phyloP scores from a whole-genome alignment of 2,888 invertebrate species.

The Osmoderma eremita region DNA sequence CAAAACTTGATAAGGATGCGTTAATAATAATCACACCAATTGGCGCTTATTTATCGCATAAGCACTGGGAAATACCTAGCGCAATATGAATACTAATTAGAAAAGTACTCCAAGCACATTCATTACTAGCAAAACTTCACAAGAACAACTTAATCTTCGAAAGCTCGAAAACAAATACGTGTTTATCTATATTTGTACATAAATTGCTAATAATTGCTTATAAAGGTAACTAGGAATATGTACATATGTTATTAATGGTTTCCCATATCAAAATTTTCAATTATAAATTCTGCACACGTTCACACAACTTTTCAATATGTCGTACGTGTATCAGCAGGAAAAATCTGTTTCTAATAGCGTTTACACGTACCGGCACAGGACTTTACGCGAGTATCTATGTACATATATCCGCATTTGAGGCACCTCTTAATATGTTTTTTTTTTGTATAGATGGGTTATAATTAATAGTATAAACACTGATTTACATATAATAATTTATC shows the following conservation, averaged over 20 bases:
- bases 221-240: background rate
- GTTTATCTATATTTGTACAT: conserved; percentile 15
- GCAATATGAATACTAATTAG: no score
- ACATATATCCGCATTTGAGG: conserved; percentile 4
- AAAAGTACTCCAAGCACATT: background rate
- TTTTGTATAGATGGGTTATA: conserved; percentile 15
- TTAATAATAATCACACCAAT: no score
- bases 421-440: conserved; percentile 18
- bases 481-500: conserved; percentile 40
- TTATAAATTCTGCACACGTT: conserved; percentile 20
- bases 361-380: background rate
- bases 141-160: background rate
- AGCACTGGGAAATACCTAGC: no score
- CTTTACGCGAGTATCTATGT: background rate
- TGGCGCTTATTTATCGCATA: no score
- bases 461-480: conserved; percentile 39
- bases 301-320: conserved; percentile 6
- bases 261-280: conserved; percentile 22
- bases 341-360: conserved; percentile 21
- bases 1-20: no score
- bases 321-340: conserved; percentile 6
- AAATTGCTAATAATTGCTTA: conserved; percentile 26
- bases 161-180: conserved; percentile 3
- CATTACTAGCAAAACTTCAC: background rate
- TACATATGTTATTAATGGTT: conserved; percentile 18